phyloP scores from a whole-genome alignment of 2,888 invertebrate genomes.

The Salticus scenicus region DNA sequence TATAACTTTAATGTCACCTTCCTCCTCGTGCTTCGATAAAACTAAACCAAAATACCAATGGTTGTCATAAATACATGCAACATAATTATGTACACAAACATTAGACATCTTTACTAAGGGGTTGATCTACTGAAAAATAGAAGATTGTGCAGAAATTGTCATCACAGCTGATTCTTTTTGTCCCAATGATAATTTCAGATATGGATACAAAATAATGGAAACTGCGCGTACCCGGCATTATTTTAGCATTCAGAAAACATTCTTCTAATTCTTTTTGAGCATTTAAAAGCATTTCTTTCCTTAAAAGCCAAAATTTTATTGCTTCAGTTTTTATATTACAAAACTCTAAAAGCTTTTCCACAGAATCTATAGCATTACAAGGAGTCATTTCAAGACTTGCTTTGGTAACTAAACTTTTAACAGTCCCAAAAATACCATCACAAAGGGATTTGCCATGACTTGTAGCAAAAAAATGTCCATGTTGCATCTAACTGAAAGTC shows the following conservation, averaged over 20 bases:
- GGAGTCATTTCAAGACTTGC: conserved; percentile 47
- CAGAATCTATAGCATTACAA: not conserved
- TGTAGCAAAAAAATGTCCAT: conserved; percentile 72
- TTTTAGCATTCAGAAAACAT: not conserved
- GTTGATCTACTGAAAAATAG: not conserved
- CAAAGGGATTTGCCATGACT: conserved; percentile 72
- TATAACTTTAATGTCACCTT: not conserved
- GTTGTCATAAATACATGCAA: conserved; percentile 3
- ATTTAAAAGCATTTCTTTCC: not conserved
- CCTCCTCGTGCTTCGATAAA: not conserved
- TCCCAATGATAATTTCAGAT: not conserved
- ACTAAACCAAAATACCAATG: conserved; percentile 6
- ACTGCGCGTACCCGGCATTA: not conserved
- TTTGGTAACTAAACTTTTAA: conserved; percentile 57
- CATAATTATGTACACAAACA: not conserved
- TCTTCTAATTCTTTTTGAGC: not conserved
- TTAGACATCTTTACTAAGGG: not conserved
- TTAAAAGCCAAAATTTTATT: not conserved
- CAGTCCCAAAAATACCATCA: conserved; percentile 72
- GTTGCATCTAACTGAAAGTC: conserved; percentile 71
- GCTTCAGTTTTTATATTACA: not conserved
- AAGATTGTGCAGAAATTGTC: not conserved
- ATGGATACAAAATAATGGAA: not conserved
- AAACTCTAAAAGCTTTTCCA: not conserved
- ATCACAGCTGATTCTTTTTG: conserved; percentile 11